Conservation (phyloP, 1,140 invertebrate species). For the Tigriopus japonicus region DNA sequence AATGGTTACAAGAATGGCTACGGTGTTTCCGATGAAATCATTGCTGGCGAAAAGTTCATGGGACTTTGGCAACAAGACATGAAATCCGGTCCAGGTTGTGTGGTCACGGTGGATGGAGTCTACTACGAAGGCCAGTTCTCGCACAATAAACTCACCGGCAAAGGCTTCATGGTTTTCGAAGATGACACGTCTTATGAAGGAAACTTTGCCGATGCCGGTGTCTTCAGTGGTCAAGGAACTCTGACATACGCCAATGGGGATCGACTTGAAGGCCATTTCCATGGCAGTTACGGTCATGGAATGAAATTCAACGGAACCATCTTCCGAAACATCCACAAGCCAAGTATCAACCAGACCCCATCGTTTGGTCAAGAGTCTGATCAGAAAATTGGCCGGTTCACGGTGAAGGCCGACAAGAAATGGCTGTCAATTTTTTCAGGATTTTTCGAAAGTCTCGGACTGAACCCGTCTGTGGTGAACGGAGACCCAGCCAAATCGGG, state of each 20-base stretch:
- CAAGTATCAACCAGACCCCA: constrained; percentile 17
- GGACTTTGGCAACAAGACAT: constrained; percentile 64
- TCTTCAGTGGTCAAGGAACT: constrained; percentile 54
- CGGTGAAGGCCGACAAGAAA: background rate
- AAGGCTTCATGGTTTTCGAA: constrained; percentile 66
- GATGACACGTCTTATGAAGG: constrained; percentile 74
- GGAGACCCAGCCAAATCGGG: background rate
- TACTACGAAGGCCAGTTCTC: constrained; percentile 72
- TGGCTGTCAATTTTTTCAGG: background rate
- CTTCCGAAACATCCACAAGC: background rate
- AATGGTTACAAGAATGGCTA: constrained; percentile 55
- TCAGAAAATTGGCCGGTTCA: background rate
- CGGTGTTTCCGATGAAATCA: constrained; percentile 65
- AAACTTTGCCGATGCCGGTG: constrained; percentile 52
- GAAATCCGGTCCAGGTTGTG: constrained; percentile 55
- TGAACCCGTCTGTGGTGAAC: background rate
- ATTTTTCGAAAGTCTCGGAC: background rate
- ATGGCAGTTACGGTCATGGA: constrained; percentile 8
- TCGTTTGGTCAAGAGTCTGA: background rate
- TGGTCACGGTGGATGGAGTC: constrained; percentile 67
- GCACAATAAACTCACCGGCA: constrained; percentile 51
- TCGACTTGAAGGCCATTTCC: constrained; percentile 28
- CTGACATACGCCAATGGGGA: constrained; percentile 54
- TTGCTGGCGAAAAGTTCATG: constrained; percentile 62
- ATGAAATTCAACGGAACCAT: constrained; percentile 6